Conservation (phyloP, 1,140 invertebrate genomes). For the Drosophila subpulchrella region DNA sequence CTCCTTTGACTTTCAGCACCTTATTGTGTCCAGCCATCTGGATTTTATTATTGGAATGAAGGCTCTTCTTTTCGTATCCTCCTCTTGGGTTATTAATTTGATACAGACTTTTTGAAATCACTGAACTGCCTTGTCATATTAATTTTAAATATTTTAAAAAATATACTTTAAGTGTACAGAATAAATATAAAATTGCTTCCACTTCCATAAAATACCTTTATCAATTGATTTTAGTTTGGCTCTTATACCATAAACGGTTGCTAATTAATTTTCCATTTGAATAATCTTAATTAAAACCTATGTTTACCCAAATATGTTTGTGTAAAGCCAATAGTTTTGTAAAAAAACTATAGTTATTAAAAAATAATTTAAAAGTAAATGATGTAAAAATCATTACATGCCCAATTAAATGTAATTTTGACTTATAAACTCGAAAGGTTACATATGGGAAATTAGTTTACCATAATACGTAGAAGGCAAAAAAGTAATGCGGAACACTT, state of each 20-base stretch:
- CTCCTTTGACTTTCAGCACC: conserved; percentile 79
- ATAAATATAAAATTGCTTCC: no score
- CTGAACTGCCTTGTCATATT: neutral
- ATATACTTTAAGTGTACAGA: no score
- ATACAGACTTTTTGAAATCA: neutral
- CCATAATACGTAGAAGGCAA: neutral
- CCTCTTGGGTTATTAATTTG: conserved; percentile 24
- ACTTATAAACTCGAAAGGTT: neutral
- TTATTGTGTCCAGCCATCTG: conserved; percentile 51
- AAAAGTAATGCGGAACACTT: neutral
- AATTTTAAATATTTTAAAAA: no score
- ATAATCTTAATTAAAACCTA: neutral
- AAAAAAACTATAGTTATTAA: neutral
- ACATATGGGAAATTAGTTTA: neutral
- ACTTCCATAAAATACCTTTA: neutral
- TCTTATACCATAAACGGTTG: neutral
- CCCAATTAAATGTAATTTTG: neutral
- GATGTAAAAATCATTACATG: neutral
- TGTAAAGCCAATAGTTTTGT: neutral
- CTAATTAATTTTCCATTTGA: conserved; percentile 1
- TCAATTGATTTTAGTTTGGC: neutral
- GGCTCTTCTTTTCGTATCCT: conserved; percentile 2
- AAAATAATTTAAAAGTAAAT: neutral
- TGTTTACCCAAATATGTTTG: neutral
- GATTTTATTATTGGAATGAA: conserved; percentile 10